Evolutionary conservation across 2,113 vertebrate species (phyloP), one percentile per base, ranked within the genome.

Genomic region (Semicossyphus pulcher): DNA sequence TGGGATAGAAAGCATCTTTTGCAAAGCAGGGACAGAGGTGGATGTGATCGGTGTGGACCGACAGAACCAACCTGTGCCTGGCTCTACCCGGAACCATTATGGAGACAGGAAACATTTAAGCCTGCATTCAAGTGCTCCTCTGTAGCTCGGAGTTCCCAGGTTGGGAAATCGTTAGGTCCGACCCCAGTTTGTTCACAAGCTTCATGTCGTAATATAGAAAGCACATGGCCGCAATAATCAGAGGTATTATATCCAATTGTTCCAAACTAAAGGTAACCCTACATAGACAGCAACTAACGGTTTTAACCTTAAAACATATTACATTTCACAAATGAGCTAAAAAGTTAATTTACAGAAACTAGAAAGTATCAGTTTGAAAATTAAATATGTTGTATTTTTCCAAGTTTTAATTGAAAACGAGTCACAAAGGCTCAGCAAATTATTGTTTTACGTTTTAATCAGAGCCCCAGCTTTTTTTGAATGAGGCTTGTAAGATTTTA

Each of bases 21-120:
- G 45, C 58, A 49, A 11, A 4, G 6, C 26, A 29, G 60, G 74
- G 11, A 16, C 31, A 63, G 77, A 64, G 73, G 83, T 74, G 49
- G 21, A 32, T 10, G 64, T 65, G 77, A 75, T 12, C 10, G 61
- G 84, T 23, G 80, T 29, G 56, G 73, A 66, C 62, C 87, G 83
- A 85, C 81, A 23, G 32, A 44, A 61, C 84, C 67, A 39, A 76
- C 70, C 58, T 62, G 83, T 67, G 72, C 84, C 54, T 21, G 76
- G 56, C 89, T 88, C 81, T 75, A 90, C 85, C 91, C 93, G 94
- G 94, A 94, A 94, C 81, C 89, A 86, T 86, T 90, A 83, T 71
- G 83, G 90, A 86, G 85, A 84, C 92, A 91, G 94, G 94, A 94
- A 94, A 91, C 91, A 91, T 91, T 92, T 89, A 86, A 85, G 41